These are phyloP conservation scores for Stenoptilia bipunctidactyla DNA, from an alignment of 2,888 invertebrate genomes.

Conservation along the genomic window DNA sequence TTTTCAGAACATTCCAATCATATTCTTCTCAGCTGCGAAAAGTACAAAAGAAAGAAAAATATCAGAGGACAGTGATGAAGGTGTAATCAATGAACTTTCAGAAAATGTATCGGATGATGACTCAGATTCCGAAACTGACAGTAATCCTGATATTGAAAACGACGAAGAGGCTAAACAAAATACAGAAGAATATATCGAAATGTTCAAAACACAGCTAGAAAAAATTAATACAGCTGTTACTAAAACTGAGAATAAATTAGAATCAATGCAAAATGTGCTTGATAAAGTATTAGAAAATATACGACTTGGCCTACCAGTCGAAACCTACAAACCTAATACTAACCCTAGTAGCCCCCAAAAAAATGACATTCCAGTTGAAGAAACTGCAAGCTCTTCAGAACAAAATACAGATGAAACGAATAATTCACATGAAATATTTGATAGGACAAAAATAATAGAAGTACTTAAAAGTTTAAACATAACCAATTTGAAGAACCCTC, in stretches of 20 bases:
- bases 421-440: conserved; percentile 74
- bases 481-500: conserved; percentile 52
- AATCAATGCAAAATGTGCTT: conserved; percentile 64
- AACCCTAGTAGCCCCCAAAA: conserved; percentile 15
- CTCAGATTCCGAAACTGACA: conserved; percentile 32
- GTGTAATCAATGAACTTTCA: conserved; percentile 14
- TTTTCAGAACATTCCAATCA: conserved; percentile 75
- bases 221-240: conserved; percentile 67
- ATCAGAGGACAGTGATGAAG: conserved; percentile 38
- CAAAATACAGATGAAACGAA: conserved; percentile 19
- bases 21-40: conserved; percentile 92
- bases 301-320: conserved; percentile 41
- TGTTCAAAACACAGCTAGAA: conserved; percentile 61
- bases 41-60: conserved; percentile 63
- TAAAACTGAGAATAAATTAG: conserved; percentile 66
- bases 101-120: conserved; percentile 36
- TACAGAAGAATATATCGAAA: conserved; percentile 50
- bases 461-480: conserved; percentile 73
- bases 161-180: conserved; percentile 33
- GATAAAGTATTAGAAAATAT: conserved; percentile 48
- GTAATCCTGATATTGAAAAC: conserved; percentile 23
- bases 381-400: background rate
- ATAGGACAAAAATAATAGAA: conserved; percentile 77
- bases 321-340: conserved; percentile 22
- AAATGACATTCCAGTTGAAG: conserved; percentile 9